Base-by-base conservation (phyloP, 2,888 invertebrate genomes). In the Odontomyia ornata region DNA sequence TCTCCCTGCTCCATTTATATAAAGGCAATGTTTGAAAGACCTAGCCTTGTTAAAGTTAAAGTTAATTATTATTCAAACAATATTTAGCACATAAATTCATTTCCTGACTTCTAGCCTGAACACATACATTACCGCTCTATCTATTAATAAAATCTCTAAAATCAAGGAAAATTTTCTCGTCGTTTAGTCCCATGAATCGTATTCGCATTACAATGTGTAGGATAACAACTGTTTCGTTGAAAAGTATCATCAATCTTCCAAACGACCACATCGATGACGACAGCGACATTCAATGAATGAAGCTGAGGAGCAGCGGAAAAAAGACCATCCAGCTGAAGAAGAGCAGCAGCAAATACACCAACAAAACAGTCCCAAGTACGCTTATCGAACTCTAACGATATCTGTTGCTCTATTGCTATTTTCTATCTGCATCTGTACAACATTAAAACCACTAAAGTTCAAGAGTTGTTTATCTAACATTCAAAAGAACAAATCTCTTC, bases 401-500 rank as follows among this genome's bases (percentile, higher is more conserved):
- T 73, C 47, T 71, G 15, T 71, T 47, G 21, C 60, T 36, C 36
- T 73, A 28, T 56, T 72, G 57, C 52, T 60, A 73, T 73, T 73
- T 73, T 36, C 60, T 60, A 60, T 57, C 73, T 73, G 23, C 60
- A 73, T 73, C 69, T 69, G 69, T 46, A 69, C 69, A 69, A 47
- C 67, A 46, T 25, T 69, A 43, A 47, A 69, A 15, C 69, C 69
- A 46, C 69, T 69, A 25, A 47, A 69, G 69, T 69, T 69, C 69
- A 69, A 69, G 47, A 69, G 69, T 69, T 69, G 69, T 69, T 69
- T 69, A 69, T 69, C 73, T 73, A 57, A 73, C 73, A 60, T 73
- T 60, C 57, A 36, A 60, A 36, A 57, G 73, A 73, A 73, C 73
- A 73, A 73, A 73, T 73, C 60, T 73, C 28, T 73, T 73, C 30